Base-by-base conservation (phyloP, 2,888 invertebrate genomes). In the Arrhopalites spinosus region DNA sequence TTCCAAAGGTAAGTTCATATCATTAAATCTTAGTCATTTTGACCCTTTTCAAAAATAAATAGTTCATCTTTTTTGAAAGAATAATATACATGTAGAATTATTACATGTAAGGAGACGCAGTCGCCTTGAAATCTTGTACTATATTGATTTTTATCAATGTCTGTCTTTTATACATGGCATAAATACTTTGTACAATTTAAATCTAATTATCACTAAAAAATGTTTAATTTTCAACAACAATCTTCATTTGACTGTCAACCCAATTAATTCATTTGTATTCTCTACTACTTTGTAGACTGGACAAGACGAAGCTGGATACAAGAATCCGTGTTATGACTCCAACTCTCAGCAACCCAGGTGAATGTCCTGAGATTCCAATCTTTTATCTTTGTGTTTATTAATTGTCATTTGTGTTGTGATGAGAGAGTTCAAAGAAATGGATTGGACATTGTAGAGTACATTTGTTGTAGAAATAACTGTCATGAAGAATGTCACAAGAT, bases 1-100 rank as follows among this genome's bases (percentile, higher is more conserved):
- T 98, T 87, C 98, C 98, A 0, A 95, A 95, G 89, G 89, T 89
- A 82, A 75, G 77, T 53, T 53, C 17, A n/a, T 2, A 29, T 23
- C 23, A 8, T 53, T 17, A 20, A 53, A 20, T 8, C 23, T 8
- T 53, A 8, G 5, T 53, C 3, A 53, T 53, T 5, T 8, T 53
- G 53, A 53, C 53, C 3, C 23, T 53, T 53, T 8, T 11, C 47
- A 15, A 11, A 11, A 15, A 45, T 53, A 17, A 20, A 3, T 8
- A 53, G 23, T 53, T 53, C 53, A 2, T 53, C 17, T 36, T 36
- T 36, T 36, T 36, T 11, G 36, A 7, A 3, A 3, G 11, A 11
- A 36, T 7, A 36, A 36, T 36, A 36, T 36, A n/a, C 63, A 30
- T 30, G 36, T 30, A n/a, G n/a, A n/a, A n/a, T n/a, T n/a, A 8